phyloP scores from a whole-genome alignment of 2,797 vertebrate genomes.

The Gymnoscopelus microlampas region DNA sequence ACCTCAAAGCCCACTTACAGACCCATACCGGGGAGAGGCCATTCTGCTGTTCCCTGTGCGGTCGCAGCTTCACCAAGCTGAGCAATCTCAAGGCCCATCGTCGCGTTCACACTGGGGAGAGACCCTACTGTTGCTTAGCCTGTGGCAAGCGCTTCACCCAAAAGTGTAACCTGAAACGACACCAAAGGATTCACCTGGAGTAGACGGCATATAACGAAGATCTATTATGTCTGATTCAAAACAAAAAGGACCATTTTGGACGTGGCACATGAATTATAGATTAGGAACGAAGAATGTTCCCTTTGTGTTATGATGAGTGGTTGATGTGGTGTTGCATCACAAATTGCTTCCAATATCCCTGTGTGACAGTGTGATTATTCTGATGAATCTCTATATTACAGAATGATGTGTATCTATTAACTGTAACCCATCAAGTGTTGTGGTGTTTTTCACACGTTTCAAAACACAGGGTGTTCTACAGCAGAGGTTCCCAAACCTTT shows the following conservation, averaged over 20 bases:
- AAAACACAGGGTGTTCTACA: conserved; percentile 19
- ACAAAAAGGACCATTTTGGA: not conserved
- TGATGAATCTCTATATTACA: not conserved
- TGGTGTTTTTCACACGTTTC: conserved; percentile 6
- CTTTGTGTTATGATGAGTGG: not conserved
- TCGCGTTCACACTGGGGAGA: conserved; percentile 83
- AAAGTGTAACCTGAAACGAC: conserved; percentile 85
- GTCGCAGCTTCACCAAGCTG: conserved; percentile 84
- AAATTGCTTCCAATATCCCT: no score
- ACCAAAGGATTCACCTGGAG: conserved; percentile 82
- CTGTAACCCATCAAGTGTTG: not conserved
- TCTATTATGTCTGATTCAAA: not conserved
- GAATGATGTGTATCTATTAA: no score
- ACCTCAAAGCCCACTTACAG: conserved; percentile 82
- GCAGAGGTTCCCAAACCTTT: no score
- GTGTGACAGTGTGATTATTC: not conserved
- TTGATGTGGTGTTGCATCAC: not conserved
- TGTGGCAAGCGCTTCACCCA: conserved; percentile 86
- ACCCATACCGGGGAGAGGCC: conserved; percentile 84
- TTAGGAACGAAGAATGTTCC: not conserved
- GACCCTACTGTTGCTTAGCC: conserved; percentile 81
- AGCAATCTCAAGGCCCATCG: conserved; percentile 86
- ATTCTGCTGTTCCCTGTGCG: conserved; percentile 83
- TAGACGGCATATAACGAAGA: conserved; percentile 31
- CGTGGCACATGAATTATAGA: not conserved